Base-by-base conservation (phyloP, 2,888 invertebrate species). In the Monoplex corrugatus region DNA sequence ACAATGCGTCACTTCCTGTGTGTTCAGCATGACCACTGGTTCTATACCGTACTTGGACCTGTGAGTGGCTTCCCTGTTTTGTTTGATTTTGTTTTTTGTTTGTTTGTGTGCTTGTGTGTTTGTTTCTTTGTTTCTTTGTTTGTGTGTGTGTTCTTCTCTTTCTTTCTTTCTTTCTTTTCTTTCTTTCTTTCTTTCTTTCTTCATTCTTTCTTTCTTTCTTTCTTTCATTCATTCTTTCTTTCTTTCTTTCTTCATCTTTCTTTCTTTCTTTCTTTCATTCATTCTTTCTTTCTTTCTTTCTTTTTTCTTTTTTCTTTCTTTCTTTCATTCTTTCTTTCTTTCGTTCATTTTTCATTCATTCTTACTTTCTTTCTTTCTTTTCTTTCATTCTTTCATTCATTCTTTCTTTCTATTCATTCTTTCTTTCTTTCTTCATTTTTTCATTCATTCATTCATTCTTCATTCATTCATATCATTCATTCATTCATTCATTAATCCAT, bases 1-100 rank as follows among this genome's bases (percentile, higher is more conserved):
- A 80, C 40, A 78, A 80, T n/a, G 87, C 43, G 87, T 87, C 50
- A 87, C 87, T 19, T 87, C 87, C 23, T 87, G 87, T 35, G 16
- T 63, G 63, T 16, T 87, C 1, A 28, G 32, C 43, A 63, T 87
- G 57, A 43, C 38, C n/a, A 63, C 63, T 19, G 63, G 63, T 10
- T 35, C 57, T 87, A 87, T 63, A 87, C 80, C 2, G 87, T 40
- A n/a, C 82, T 87, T 40, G 63, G 63, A 13, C 35, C 63, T n/a
- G 87, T 87, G 1, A 40, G 87, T 80, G 43, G 2, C 13, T n/a
- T 3, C n/a, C 1, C 75, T n/a, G 3, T 0, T 35, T 3, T 78
- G 78, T 78, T 19, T 35, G 78, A 6, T 13, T 78, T 32, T 78
- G 32, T 78, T 16, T n/a, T 78, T 35, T 40, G 40, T 16, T 13